Evolutionary conservation across 2,797 vertebrate species (phyloP), one percentile per base, ranked within the genome.

Genomic region (Astyanax mexicanus): DNA sequence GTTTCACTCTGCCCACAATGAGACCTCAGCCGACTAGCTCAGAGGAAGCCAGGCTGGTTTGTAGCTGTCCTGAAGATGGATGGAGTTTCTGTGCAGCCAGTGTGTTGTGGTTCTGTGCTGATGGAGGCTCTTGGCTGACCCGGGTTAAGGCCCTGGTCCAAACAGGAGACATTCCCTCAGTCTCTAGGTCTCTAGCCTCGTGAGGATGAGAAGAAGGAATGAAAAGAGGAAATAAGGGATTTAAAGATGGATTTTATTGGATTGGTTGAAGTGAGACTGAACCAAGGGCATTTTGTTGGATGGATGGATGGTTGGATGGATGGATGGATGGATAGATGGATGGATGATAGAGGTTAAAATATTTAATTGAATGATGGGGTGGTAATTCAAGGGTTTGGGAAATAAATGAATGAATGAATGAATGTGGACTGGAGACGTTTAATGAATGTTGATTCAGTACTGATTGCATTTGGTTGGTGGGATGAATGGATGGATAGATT

Each of bases 51-150:
- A 64, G 38, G 32, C 69, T 73, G 71, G 65, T 38, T 52, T 38
- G 57, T 40, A 25, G 54, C 44, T 62, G 54, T 70, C 70, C 74
- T n/a, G 57, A 74, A 54, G 52, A 60, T 65, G 71, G 47, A 77
- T 79, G 54, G 23, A 15, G 42, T 73, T 66, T 73, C 51, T 47
- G 29, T 49, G 32, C 19, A 17, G 47, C 40, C 40, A 42, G 66
- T 68, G 65, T 51, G 40, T 40, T 35, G 17, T 51, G 60, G 47
- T 23, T 73, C 21, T 17, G 19, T 21, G 12, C 68, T 77, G 13
- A 73, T 69, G 45, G 49, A 69, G 60, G 78, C 45, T 67, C 49
- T 65, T 68, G 37, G 74, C 70, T 69, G 44, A 74, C 42, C 62
- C 61, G n/a, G 38, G 37, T 60, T 44, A 51, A n/a, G 75, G 69